Evolutionary conservation across 2,113 vertebrate genomes (phyloP).

Genomic region (Nyctereutes procyonoides): DNA sequence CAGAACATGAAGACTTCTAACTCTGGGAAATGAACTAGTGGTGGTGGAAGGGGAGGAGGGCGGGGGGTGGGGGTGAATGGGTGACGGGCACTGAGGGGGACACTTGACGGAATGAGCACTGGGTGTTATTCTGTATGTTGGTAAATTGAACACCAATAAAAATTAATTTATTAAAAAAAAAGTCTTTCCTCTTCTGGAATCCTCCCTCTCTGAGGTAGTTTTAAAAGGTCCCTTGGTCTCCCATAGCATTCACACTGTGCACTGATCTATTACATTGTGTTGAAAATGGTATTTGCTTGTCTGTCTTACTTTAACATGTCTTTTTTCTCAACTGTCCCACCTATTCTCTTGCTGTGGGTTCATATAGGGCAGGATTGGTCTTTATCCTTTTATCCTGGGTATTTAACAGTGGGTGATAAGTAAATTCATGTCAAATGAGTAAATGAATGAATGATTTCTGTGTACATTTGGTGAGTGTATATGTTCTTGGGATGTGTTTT

Average conservation of each 20-base stretch:
- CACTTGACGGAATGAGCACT: no score
- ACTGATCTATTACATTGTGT: not conserved
- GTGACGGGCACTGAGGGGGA: no score
- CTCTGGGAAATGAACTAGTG: no score
- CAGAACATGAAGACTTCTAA: no score
- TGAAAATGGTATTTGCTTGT: not conserved
- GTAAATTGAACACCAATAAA: no score
- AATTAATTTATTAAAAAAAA: no score
- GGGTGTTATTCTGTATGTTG: no score
- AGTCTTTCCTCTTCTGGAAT: conserved; percentile 24
- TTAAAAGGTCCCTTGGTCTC: not conserved
- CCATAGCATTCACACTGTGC: not conserved
- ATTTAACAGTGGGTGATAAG: not conserved
- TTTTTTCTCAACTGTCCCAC: not conserved
- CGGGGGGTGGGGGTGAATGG: no score
- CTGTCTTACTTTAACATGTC: not conserved
- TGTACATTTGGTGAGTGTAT: not conserved
- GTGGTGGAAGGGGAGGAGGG: no score
- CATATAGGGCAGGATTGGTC: not conserved
- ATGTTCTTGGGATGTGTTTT: not conserved
- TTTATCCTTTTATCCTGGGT: not conserved
- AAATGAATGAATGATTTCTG: conserved; percentile 16
- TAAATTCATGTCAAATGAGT: not conserved
- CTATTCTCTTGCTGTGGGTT: not conserved
- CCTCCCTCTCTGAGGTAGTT: not conserved